Evolutionary conservation across 2,888 invertebrate species (phyloP).

Genomic region (Tricholauxania praeusta): DNA sequence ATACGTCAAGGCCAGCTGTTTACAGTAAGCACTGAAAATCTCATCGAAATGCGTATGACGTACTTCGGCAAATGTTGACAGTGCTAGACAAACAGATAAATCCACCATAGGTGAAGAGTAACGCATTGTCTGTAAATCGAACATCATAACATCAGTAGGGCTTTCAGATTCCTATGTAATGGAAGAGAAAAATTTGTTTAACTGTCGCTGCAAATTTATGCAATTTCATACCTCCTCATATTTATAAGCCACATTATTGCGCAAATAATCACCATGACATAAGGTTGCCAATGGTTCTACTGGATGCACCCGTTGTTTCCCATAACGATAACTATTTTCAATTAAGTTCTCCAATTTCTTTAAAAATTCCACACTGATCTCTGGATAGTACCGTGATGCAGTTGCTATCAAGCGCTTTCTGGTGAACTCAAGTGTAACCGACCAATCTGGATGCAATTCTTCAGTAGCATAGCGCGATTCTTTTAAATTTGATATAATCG

Average conservation of each 20-base stretch:
- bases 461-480: constrained; percentile 57
- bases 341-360: constrained; percentile 48
- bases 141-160: constrained; percentile 63
- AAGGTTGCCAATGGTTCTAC: constrained; percentile 61
- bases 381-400: constrained; percentile 49
- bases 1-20: constrained; percentile 49
- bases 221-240: constrained; percentile 49
- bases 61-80: constrained; percentile 58
- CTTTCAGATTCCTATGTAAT: constrained; percentile 41
- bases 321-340: constrained; percentile 46
- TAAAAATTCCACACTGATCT: constrained; percentile 56
- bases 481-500: constrained; percentile 50
- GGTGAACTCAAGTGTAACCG: constrained; percentile 34
- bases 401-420: constrained; percentile 47
- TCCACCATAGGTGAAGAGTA: constrained; percentile 66
- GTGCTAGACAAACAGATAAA: constrained; percentile 56
- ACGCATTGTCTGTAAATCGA: constrained; percentile 66
- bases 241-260: constrained; percentile 66
- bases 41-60: constrained; percentile 56
- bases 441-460: constrained; percentile 48
- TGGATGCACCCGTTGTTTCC: constrained; percentile 56
- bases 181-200: not conserved
- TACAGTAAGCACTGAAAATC: constrained; percentile 61
- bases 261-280: constrained; percentile 65
- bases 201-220: not conserved